A percentile compares a stretch with the other conserved stretches of the same genome.
Conservation (phyloP, 2,797 vertebrate species). For the Xiphophorus birchmanni region DNA sequence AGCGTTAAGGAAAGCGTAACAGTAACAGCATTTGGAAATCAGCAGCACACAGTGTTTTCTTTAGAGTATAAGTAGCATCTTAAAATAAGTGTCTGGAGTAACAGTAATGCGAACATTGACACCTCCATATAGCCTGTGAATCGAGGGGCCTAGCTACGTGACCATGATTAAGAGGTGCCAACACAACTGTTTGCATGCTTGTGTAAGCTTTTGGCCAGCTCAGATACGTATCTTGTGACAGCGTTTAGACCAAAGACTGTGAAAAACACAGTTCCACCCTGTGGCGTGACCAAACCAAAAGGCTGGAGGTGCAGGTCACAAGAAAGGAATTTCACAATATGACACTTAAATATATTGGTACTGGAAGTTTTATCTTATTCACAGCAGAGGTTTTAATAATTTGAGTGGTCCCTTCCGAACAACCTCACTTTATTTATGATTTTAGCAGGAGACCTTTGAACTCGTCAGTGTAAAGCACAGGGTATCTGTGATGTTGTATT, state of each 20-base stretch:
- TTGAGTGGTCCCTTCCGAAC: not conserved
- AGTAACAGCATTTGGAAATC: constrained; percentile 12
- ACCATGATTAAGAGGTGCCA: constrained; percentile 48
- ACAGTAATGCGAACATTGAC: constrained; percentile 45
- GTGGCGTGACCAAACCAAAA: constrained; percentile 34
- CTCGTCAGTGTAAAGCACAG: not conserved
- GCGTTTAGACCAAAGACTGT: constrained; percentile 53
- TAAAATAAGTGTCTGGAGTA: constrained; percentile 48
- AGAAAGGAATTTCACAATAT: constrained; percentile 36
- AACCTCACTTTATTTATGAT: not conserved
- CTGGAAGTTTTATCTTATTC: constrained; percentile 9
- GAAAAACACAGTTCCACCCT: constrained; percentile 63
- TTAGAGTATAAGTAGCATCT: constrained; percentile 14
- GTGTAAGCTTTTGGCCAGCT: constrained; percentile 27
- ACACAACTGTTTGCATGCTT: constrained; percentile 32
- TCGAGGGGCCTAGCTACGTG: constrained; percentile 15
- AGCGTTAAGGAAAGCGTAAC: constrained; percentile 10
- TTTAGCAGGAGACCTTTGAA: not conserved
- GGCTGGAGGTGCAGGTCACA: constrained; percentile 25
- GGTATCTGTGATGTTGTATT: not conserved
- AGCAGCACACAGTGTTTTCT: constrained; percentile 1
- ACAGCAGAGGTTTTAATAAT: not conserved
- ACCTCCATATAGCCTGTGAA: constrained; percentile 38
- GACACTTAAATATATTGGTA: constrained; percentile 14
- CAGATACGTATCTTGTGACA: constrained; percentile 62